A percentile compares a stretch with the other conserved stretches of the same genome.
Evolutionary conservation across 2,113 vertebrate species (phyloP).

Genomic region (Clarias batrachus): DNA sequence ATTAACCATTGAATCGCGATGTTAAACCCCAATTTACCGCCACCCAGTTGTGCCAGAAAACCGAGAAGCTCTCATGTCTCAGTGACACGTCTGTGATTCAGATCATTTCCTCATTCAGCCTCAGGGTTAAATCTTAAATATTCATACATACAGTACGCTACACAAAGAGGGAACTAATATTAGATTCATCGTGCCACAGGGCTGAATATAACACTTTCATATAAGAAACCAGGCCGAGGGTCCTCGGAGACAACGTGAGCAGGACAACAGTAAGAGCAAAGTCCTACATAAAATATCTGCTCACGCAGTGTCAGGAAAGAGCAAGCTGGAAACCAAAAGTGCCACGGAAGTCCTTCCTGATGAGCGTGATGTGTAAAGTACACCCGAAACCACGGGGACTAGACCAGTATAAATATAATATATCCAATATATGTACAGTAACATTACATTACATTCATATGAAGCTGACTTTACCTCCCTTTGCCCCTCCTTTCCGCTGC

Average conservation of each 20-base stretch:
- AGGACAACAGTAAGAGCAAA: not conserved
- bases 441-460: not conserved
- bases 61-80: not conserved
- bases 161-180: not conserved
- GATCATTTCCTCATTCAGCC: not conserved
- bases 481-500: not conserved
- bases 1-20: not conserved
- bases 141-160: not conserved
- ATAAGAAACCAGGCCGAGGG: slow-evolving; percentile 25
- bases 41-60: not conserved
- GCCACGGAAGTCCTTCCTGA: not conserved
- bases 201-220: slow-evolving; percentile 34
- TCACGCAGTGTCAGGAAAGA: not conserved
- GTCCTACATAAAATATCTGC: slow-evolving; percentile 14
- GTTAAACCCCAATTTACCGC: not conserved
- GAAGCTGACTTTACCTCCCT: not conserved
- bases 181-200: slow-evolving; percentile 8
- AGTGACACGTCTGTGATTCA: not conserved
- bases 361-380: not conserved
- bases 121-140: slow-evolving; percentile 4
- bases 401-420: not conserved
- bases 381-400: not conserved
- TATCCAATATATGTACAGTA: not conserved
- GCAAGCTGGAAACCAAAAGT: not conserved
- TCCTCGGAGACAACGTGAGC: slow-evolving; percentile 11